Conservation (phyloP, 2,113 vertebrate species). For the Pseudorhombus dupliciocellatus region DNA sequence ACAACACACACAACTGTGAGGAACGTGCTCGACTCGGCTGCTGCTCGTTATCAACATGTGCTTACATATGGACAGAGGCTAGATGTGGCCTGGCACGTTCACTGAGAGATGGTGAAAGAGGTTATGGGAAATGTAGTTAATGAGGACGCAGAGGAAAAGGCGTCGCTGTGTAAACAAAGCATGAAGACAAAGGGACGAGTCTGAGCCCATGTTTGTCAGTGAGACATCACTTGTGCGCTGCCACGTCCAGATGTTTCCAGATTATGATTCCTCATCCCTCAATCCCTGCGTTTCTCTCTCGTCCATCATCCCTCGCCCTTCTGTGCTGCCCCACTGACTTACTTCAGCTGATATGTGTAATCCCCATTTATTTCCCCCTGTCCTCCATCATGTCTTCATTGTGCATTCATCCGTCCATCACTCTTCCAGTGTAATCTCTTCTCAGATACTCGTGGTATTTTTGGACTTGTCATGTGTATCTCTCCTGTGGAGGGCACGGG, state of each 20-base stretch:
- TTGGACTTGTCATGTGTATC: slow-evolving; percentile 38
- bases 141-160: neutral
- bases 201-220: slow-evolving; percentile 21
- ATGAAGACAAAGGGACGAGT: slow-evolving; percentile 1
- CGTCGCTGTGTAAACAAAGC: neutral
- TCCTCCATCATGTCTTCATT: slow-evolving; percentile 31
- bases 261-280: slow-evolving; percentile 53
- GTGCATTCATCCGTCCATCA: slow-evolving; percentile 55
- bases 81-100: slow-evolving; percentile 53
- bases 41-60: slow-evolving; percentile 16
- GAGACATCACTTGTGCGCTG: slow-evolving; percentile 23
- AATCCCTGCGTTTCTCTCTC: slow-evolving; percentile 25
- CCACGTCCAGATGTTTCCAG: slow-evolving; percentile 70
- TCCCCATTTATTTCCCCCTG: slow-evolving; percentile 55
- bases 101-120: slow-evolving; percentile 20
- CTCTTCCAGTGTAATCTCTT: slow-evolving; percentile 60
- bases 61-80: slow-evolving; percentile 20
- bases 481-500: neutral
- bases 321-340: slow-evolving; percentile 59
- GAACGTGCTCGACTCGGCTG: slow-evolving; percentile 2
- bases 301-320: slow-evolving; percentile 53
- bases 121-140: slow-evolving; percentile 58
- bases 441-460: slow-evolving; percentile 52
- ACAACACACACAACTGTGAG: slow-evolving; percentile 2
- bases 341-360: slow-evolving; percentile 60